These are phyloP conservation scores for Sarcophaga rosellei DNA, from an alignment of 2,888 invertebrate genomes.

Conservation along the genomic window DNA sequence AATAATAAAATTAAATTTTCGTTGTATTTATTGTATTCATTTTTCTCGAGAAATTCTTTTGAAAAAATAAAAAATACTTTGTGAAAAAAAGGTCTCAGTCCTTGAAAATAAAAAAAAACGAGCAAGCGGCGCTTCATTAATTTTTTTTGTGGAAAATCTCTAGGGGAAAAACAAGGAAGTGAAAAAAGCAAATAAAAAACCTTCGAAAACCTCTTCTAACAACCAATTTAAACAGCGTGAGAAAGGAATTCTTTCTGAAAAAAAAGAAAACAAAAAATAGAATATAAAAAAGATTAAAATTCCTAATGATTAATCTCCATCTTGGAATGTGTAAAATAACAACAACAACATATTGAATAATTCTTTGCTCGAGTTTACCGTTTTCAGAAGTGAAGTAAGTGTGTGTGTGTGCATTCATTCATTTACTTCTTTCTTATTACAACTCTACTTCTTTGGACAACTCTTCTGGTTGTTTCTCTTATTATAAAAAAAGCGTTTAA, in stretches of 20 bases:
- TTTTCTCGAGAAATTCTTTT: background rate
- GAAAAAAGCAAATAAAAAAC: no score
- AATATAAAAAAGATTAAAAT: no score
- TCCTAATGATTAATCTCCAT: no score
- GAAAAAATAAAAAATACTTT: background rate
- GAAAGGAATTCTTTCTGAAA: no score
- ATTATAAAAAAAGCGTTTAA: constrained; percentile 1
- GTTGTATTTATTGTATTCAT: no score
- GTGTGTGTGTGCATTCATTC: background rate
- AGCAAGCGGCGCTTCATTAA: background rate
- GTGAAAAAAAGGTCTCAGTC: background rate
- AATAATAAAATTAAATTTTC: background rate
- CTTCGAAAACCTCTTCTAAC: no score
- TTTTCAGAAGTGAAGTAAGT: no score
- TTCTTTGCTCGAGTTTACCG: background rate
- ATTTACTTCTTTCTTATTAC: background rate
- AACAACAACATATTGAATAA: background rate
- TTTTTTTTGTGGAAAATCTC: background rate
- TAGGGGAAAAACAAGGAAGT: background rate
- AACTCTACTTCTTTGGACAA: no score
- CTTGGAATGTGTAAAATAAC: background rate
- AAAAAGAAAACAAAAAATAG: no score
- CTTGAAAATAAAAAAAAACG: constrained; percentile 20
- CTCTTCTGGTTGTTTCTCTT: no score
- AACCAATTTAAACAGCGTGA: no score